phyloP scores from a whole-genome alignment of 2,113 vertebrate species.

The Eulemur macaco region DNA sequence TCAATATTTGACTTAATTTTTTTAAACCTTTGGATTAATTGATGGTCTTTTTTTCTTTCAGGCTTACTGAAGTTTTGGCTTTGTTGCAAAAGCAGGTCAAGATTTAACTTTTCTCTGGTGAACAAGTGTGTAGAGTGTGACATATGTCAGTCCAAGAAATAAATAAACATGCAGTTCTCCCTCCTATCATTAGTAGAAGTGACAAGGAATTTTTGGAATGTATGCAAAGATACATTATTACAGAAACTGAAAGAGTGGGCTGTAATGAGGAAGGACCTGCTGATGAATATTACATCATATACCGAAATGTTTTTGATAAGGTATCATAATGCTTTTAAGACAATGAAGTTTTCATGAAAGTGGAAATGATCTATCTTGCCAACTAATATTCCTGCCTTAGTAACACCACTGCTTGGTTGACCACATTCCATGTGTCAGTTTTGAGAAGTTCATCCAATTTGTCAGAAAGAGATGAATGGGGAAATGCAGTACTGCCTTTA shows the following conservation, averaged over 20 bases:
- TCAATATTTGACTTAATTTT: background rate
- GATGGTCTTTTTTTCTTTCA: background rate
- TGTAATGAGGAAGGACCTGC: slow-evolving; percentile 75
- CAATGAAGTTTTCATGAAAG: background rate
- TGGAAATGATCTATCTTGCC: background rate
- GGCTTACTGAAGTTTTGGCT: slow-evolving; percentile 33
- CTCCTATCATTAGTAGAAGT: slow-evolving; percentile 54
- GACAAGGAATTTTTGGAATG: slow-evolving; percentile 80
- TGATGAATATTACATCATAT: slow-evolving; percentile 80
- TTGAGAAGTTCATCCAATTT: background rate
- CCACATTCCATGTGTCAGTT: background rate
- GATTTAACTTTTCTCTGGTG: background rate
- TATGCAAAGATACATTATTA: slow-evolving; percentile 75
- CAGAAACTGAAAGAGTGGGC: slow-evolving; percentile 77
- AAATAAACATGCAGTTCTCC: slow-evolving; percentile 8
- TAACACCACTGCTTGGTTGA: background rate
- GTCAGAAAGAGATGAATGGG: background rate
- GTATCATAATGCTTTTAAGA: slow-evolving; percentile 66
- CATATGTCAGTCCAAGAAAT: background rate
- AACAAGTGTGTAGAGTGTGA: slow-evolving; percentile 39
- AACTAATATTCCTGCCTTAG: background rate
- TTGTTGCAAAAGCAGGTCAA: background rate
- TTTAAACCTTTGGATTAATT: slow-evolving; percentile 39
- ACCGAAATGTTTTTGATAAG: slow-evolving; percentile 84
- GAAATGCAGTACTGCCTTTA: background rate